Base-by-base conservation (phyloP, 2,888 invertebrate genomes). In the Tridacna crocea region DNA sequence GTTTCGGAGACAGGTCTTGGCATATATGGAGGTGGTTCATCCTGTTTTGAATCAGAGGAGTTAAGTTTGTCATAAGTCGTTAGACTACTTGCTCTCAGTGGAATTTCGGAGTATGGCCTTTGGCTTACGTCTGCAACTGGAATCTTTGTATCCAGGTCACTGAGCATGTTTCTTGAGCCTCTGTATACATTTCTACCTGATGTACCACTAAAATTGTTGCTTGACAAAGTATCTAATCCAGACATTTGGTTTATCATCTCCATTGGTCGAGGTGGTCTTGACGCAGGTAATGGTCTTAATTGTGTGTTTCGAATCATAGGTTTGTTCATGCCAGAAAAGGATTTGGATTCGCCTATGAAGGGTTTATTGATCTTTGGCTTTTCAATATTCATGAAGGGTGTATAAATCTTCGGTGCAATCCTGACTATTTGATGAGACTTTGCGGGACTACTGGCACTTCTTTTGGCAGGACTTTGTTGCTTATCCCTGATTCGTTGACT, bases 81-180 rank as follows among this genome's bases (percentile, higher is more conserved):
- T 27, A 51, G 26, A 27, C 65, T 51, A 11, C 46, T 60, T 1
- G 63, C 75, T n/a, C 84, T 76, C 4, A 84, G 61, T 15, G 86
- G 82, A 17, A 86, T 86, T 70, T 86, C 86, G 15, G 86, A 86
- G 61, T 80, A 83, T 22, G 86, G 86, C 24, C 86, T 63, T 13
- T 60, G 46, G n/a, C 61, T 48, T 12, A 47, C 46, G 36, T 72
- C 58, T 11, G 61, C 61, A 12, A 63, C 51, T 6, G 36, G 22
- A 22, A 48, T 15, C 15, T 55, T 60, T 46, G 46, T 26, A 10
- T 79, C 55, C 15, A 63, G n/a, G 19, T 72, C 77, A 22, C 66
- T 61, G n/a, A 27, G 36, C 48, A 77, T 72, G 76, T 79, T 84
- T 74, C 77, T 73, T 0, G 77, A 63, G 15, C 78, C 66, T 15